Percentiles rank a stretch among this genome's conserved stretches.
phyloP scores from a whole-genome alignment of 1,140 invertebrate genomes.

The Dendrolimus kikuchii region DNA sequence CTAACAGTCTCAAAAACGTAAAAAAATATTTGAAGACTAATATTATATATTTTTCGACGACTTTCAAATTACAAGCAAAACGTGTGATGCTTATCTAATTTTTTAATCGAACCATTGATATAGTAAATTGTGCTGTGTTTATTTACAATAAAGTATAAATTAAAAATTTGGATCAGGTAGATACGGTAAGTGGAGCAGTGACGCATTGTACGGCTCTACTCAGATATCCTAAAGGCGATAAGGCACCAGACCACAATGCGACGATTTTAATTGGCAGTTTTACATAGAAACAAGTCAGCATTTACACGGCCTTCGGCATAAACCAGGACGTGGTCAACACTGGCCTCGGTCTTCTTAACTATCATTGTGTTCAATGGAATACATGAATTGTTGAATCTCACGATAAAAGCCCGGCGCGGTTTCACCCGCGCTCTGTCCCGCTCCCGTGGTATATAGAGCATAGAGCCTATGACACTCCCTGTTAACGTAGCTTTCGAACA shows the following conservation, averaged over 20 bases:
- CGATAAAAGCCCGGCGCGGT: too few species aligned
- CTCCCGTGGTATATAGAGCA: too few species aligned
- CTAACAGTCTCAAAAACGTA: too few species aligned
- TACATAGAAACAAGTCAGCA: slow-evolving; percentile 31
- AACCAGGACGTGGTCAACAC: slow-evolving; percentile 6
- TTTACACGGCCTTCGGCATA: slow-evolving; percentile 15
- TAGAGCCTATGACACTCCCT: too few species aligned
- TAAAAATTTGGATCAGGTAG: slow-evolving; percentile 11
- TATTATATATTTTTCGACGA: not conserved
- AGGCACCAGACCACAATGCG: slow-evolving; percentile 30
- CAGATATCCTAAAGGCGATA: not conserved
- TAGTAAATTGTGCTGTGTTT: slow-evolving; percentile 52
- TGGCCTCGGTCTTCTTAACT: too few species aligned
- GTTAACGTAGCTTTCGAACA: too few species aligned
- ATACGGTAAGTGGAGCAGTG: slow-evolving; percentile 7
- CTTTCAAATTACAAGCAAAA: slow-evolving; percentile 43
- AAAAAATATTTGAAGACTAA: too few species aligned
- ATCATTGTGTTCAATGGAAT: too few species aligned
- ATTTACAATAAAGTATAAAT: slow-evolving; percentile 50
- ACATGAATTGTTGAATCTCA: too few species aligned
- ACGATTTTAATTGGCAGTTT: slow-evolving; percentile 52
- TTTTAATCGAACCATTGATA: slow-evolving; percentile 37
- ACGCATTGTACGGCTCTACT: not conserved
- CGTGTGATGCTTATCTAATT: slow-evolving; percentile 27
- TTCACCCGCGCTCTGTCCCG: too few species aligned